Base-by-base conservation (phyloP, 1,140 invertebrate genomes). In the Drusus annulatus region DNA sequence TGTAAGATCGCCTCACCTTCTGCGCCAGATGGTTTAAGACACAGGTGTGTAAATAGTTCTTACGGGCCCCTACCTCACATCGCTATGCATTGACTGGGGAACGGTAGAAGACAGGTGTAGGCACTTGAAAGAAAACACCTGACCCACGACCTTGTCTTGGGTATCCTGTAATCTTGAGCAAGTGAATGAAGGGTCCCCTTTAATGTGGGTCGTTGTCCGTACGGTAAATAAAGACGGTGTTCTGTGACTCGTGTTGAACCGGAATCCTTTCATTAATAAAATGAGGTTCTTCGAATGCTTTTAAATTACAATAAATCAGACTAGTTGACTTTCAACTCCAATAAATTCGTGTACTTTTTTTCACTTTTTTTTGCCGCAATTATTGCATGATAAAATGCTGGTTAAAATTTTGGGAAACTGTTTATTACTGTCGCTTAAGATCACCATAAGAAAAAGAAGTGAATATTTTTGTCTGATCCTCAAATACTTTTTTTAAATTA, bases 111-210 rank as follows among this genome's bases (percentile, higher is more conserved):
- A 65, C 36, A 65, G 62, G 62, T 65, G 19, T 28, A 28, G 28
- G n/a, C 28, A 65, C 21, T 31, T 65, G 62, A 65, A 31, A 15
- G 28, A 28, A 31, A 16, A 65, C 62, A 65, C 62, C 62, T 65
- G 62, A 65, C 10, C 23, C 1, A 31, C 62, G 62, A 65, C 62
- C 62, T 65, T 65, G 62, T 65, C 62, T 65, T 65, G 62, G 28
- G 16, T 25, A 31, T 21, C 56, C 56, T 2, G 17, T 21, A 60
- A 21, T 23, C 23, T 65, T 21, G 62, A 65, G 7, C 16, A 16
- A 65, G 23, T 15, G 21, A 65, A 65, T 28, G 16, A 65, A 28
- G 62, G 62, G 23, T 28, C 21, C 21, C 13, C 15, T 65, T 28
- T 28, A 65, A 65, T 25, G 16, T 25, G 62, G 62, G 62, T 16